Evolutionary conservation across 2,888 invertebrate species (phyloP).

Genomic region (Phyto melanocephala): DNA sequence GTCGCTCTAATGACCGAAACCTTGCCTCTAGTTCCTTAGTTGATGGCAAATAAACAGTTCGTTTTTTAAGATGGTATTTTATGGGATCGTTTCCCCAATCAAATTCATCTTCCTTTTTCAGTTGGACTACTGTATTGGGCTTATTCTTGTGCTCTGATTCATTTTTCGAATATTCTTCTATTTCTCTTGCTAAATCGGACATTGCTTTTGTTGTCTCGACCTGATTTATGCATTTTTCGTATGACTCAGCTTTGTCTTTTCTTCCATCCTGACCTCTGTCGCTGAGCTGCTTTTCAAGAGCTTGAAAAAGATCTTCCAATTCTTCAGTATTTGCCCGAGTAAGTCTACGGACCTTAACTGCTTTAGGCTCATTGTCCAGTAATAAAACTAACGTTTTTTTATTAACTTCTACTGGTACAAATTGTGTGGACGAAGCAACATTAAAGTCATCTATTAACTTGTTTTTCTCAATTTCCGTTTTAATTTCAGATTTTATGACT

Average conservation of each 20-base stretch:
- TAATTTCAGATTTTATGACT: not conserved
- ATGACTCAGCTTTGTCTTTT: conserved; percentile 60
- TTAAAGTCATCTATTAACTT: not conserved
- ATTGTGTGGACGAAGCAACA: conserved; percentile 60
- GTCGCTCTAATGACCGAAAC: conserved; percentile 74
- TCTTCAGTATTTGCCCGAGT: conserved; percentile 76
- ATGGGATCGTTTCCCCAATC: conserved; percentile 75
- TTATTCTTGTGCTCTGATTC: conserved; percentile 55
- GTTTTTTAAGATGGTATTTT: conserved; percentile 73
- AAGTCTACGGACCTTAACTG: conserved; percentile 72
- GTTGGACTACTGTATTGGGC: not conserved
- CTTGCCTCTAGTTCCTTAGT: conserved; percentile 75
- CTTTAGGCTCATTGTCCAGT: conserved; percentile 74
- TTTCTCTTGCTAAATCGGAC: conserved; percentile 72
- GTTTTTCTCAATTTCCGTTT: conserved; percentile 14
- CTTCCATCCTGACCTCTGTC: conserved; percentile 70
- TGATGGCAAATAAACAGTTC: conserved; percentile 74
- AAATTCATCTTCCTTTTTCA: conserved; percentile 65
- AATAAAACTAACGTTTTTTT: conserved; percentile 74
- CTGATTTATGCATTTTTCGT: conserved; percentile 55
- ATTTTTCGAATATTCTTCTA: conserved; percentile 69
- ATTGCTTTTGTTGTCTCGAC: conserved; percentile 66
- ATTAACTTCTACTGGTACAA: conserved; percentile 68
- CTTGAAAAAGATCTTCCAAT: conserved; percentile 73
- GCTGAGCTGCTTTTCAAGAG: conserved; percentile 74